Evolutionary conservation across 2,113 vertebrate genomes (phyloP).

Genomic region (Ciconia boyciana): DNA sequence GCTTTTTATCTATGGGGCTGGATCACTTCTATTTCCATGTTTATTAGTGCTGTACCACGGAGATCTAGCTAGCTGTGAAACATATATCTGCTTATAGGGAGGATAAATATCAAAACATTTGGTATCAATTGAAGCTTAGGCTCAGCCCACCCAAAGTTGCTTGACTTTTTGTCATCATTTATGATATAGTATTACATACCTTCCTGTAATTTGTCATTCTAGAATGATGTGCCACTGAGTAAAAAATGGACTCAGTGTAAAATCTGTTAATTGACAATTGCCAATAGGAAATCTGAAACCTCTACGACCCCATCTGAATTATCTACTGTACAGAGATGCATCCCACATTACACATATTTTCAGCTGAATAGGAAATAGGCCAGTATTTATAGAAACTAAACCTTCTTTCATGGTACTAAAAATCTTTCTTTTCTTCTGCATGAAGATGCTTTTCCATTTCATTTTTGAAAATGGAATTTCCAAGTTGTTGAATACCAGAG

Average conservation of each 20-base stretch:
- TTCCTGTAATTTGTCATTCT: constrained; percentile 33
- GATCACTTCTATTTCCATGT: background rate
- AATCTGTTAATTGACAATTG: constrained; percentile 57
- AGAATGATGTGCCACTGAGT: constrained; percentile 13
- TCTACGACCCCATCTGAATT: constrained; percentile 1
- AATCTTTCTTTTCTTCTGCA: background rate
- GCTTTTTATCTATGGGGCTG: background rate
- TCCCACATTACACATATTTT: constrained; percentile 41
- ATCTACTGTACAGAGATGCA: constrained; percentile 26
- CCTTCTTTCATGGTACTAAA: background rate
- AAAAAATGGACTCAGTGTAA: constrained; percentile 35
- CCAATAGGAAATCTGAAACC: constrained; percentile 60
- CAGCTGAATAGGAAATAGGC: background rate
- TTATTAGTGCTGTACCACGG: background rate
- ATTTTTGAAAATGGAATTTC: background rate
- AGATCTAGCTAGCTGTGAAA: constrained; percentile 19
- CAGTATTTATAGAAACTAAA: background rate
- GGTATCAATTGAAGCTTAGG: constrained; percentile 21
- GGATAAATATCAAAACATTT: constrained; percentile 48
- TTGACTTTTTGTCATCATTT: constrained; percentile 41
- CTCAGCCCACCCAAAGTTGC: constrained; percentile 23
- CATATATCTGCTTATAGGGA: background rate
- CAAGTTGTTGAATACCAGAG: background rate
- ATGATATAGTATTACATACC: constrained; percentile 40
- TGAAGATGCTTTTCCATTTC: background rate